Percentiles rank a stretch among this genome's conserved stretches.
Evolutionary conservation across 2,888 invertebrate species (phyloP).

Genomic region (Agrenia bidenticulata): DNA sequence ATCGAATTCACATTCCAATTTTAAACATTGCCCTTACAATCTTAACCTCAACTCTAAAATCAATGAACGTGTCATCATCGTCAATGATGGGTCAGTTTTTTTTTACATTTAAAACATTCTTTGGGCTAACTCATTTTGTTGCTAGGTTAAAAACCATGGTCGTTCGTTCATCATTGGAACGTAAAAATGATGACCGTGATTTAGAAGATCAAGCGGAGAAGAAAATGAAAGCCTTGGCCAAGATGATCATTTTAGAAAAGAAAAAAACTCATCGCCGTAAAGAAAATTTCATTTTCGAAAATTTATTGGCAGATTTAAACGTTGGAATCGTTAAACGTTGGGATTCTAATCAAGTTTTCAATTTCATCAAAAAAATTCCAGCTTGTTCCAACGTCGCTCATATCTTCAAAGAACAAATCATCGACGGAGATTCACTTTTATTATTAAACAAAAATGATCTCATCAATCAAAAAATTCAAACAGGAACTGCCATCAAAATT

Average conservation of each 20-base stretch:
- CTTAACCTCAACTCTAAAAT: neutral
- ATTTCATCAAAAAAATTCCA: neutral
- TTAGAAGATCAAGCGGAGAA: too few species aligned
- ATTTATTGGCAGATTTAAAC: too few species aligned
- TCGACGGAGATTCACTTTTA: conserved; percentile 5
- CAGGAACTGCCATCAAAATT: too few species aligned
- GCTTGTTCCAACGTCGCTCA: neutral
- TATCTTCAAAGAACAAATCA: neutral
- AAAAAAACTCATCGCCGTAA: too few species aligned
- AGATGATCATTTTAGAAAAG: too few species aligned
- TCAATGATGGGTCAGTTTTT: neutral
- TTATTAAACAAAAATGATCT: neutral
- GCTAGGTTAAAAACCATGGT: too few species aligned
- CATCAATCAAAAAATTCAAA: too few species aligned
- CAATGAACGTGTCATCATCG: conserved; percentile 1
- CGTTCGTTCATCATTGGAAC: too few species aligned
- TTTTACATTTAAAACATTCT: neutral
- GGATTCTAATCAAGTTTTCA: neutral
- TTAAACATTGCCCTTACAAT: neutral
- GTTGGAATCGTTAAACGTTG: neutral
- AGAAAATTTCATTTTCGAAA: neutral
- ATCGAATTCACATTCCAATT: neutral
- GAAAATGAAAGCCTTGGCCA: too few species aligned
- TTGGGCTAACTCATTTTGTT: neutral
- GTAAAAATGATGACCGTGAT: too few species aligned